Evolutionary conservation across 2,888 invertebrate genomes (phyloP).

Genomic region (Tetheella fluctuosa): DNA sequence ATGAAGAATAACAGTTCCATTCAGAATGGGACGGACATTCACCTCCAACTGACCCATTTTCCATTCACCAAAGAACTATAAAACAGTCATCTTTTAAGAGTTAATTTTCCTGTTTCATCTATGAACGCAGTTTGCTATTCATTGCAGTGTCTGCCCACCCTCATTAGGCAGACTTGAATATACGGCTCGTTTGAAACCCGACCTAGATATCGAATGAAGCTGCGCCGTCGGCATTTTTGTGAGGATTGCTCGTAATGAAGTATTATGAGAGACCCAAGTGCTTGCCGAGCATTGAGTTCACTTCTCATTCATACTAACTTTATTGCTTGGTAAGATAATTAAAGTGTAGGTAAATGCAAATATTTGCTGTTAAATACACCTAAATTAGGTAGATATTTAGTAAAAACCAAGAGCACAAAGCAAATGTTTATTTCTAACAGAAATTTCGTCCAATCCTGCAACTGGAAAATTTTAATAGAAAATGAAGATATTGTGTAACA

Average conservation of each 20-base stretch:
- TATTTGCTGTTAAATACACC: too few relatives aligned
- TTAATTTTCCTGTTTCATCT: conserved; percentile 65
- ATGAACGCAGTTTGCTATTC: conserved; percentile 27
- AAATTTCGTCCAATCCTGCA: too few relatives aligned
- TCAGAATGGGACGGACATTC: neutral
- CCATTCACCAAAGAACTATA: conserved; percentile 33
- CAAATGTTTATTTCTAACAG: too few relatives aligned
- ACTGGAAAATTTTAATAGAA: too few relatives aligned
- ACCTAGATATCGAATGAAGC: conserved; percentile 45
- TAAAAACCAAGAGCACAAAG: too few relatives aligned
- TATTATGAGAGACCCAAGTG: conserved; percentile 36
- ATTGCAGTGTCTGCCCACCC: conserved; percentile 42
- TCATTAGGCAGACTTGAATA: conserved; percentile 58
- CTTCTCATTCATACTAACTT: neutral
- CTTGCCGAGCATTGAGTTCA: conserved; percentile 16
- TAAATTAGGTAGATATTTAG: too few relatives aligned
- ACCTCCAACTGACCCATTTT: conserved; percentile 28
- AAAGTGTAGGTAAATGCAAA: neutral
- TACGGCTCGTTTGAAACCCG: conserved; percentile 47
- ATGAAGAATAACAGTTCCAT: neutral
- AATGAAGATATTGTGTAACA: too few relatives aligned
- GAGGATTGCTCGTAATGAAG: conserved; percentile 41
- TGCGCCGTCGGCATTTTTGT: conserved; percentile 42
- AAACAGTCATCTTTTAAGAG: conserved; percentile 42
- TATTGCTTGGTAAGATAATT: neutral